Percentiles rank a stretch among this genome's conserved stretches.
phyloP scores from a whole-genome alignment of 2,888 invertebrate species.

The Oxytorus armatus region DNA sequence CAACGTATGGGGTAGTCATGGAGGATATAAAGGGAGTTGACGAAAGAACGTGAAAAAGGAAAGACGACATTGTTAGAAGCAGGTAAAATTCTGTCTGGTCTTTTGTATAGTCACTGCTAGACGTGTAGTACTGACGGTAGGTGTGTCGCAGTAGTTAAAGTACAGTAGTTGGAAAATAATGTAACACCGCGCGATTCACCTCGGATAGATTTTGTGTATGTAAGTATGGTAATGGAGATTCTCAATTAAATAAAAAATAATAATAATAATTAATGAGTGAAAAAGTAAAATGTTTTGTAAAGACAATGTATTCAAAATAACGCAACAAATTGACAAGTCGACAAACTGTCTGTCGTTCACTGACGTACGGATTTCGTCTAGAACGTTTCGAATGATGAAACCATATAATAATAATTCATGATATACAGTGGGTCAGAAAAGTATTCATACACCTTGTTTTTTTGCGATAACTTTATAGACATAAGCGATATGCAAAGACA shows the following conservation, averaged over 20 bases:
- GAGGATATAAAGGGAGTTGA: constrained; percentile 43
- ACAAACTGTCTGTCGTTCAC: no score
- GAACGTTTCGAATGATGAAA: no score
- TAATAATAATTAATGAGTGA: background rate
- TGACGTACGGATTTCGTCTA: no score
- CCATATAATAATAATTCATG: no score
- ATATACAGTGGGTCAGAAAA: no score
- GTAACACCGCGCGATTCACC: background rate
- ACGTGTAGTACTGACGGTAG: constrained; percentile 16
- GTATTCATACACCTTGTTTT: no score
- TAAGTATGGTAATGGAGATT: constrained; percentile 6
- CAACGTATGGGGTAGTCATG: constrained; percentile 40
- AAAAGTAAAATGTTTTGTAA: no score
- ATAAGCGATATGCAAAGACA: no score
- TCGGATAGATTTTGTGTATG: background rate
- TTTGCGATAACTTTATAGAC: no score
- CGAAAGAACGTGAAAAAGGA: constrained; percentile 50
- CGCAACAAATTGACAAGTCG: no score
- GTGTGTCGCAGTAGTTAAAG: constrained; percentile 19
- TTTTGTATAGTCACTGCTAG: no score
- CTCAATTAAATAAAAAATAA: constrained; percentile 1
- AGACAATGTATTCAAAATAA: no score
- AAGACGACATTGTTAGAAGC: constrained; percentile 41
- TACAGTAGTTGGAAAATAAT: constrained; percentile 7
- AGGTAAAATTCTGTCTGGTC: constrained; percentile 52